Evolutionary conservation across 2,113 vertebrate genomes (phyloP), one percentile per base, ranked within the genome.

Genomic region (Nematolebias whitei): DNA sequence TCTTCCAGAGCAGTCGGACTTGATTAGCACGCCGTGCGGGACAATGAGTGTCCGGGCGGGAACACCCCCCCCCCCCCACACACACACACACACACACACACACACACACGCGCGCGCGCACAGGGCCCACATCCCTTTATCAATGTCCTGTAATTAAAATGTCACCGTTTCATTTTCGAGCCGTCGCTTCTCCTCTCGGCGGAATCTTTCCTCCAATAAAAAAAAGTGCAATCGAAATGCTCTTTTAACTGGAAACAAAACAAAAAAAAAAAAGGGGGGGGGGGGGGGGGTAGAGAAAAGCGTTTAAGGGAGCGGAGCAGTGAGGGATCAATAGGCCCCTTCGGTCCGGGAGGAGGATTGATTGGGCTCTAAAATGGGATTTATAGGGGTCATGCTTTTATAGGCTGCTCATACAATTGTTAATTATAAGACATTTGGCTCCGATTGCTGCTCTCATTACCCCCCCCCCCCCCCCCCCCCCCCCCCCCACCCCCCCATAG

Each of bases 81-180:
- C 26, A 29, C n/a, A n/a, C n/a, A n/a, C n/a, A n/a, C n/a, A n/a
- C n/a, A n/a, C n/a, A n/a, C n/a, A n/a, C n/a, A n/a, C n/a, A n/a
- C n/a, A n/a, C n/a, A n/a, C n/a, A n/a, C n/a, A n/a, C n/a, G n/a
- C n/a, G n/a, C n/a, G n/a, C n/a, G n/a, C n/a, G n/a, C n/a, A n/a
- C n/a, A n/a, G n/a, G n/a, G 85, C 87, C 90, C 78, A 75, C 75
- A 86, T 92, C 86, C 93, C 88, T 94, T 94, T 94, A 94, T 95
- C 95, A 94, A 94, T 94, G 94, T 93, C 93, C 93, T 94, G 95
- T 96, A 95, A 96, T 96, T 96, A 96, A 96, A 96, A 94, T 95
- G 95, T 96, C 95, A 96, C 89, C 91, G 87, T 94, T 95, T 95
- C 91, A 96, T 96, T 95, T 93, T 93, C 91, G 84, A 93, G 88